Conservation (phyloP, 2,888 invertebrate species). For the Osmoderma eremita region DNA sequence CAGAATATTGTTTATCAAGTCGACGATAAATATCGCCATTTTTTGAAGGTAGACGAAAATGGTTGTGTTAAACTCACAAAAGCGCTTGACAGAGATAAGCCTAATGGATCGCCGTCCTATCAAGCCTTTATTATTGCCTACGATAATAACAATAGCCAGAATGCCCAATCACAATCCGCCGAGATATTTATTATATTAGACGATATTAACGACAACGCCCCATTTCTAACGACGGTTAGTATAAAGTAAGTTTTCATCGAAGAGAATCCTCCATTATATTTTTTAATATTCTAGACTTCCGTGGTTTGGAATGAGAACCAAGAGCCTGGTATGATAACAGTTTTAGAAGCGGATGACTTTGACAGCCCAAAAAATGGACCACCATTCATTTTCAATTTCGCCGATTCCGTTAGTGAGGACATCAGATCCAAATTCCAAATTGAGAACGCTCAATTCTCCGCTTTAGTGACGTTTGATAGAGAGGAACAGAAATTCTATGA, state of each 20-base stretch:
- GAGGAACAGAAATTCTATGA: constrained; percentile 87
- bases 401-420: constrained; percentile 73
- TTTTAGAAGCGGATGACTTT: constrained; percentile 80
- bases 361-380: constrained; percentile 86
- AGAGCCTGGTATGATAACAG: constrained; percentile 69
- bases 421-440: constrained; percentile 79
- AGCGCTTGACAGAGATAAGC: constrained; percentile 89
- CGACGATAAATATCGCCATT: constrained; percentile 76
- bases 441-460: constrained; percentile 73
- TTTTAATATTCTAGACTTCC: constrained; percentile 67
- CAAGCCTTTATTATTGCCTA: constrained; percentile 79
- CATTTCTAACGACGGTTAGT: constrained; percentile 80
- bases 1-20: constrained; percentile 85
- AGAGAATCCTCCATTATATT: constrained; percentile 4
- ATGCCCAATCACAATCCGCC: constrained; percentile 73
- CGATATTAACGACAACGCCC: constrained; percentile 96
- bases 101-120: constrained; percentile 84
- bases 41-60: constrained; percentile 75
- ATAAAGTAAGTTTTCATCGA: not conserved
- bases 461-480: constrained; percentile 83
- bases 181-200: constrained; percentile 73
- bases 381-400: constrained; percentile 81
- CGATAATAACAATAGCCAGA: constrained; percentile 77
- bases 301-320: constrained; percentile 88
- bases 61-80: constrained; percentile 80